phyloP scores from a whole-genome alignment of 2,888 invertebrate genomes.

The Sinhomidia bicolor region DNA sequence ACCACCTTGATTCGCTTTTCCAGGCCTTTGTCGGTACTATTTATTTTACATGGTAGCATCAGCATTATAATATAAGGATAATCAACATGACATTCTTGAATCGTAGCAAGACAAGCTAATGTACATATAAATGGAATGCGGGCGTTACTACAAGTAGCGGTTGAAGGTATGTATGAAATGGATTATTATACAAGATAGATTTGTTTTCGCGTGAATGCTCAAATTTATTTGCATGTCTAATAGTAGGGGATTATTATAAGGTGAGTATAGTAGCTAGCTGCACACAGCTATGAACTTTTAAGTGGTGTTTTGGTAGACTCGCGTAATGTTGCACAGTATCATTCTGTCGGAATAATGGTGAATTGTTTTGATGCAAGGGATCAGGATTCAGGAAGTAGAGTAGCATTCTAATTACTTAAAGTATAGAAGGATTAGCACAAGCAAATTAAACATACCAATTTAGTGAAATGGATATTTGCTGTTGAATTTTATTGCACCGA shows the following conservation, averaged over 20 bases:
- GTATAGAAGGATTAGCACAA: no score
- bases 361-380: not conserved
- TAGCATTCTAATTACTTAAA: conserved; percentile 9
- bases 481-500: no score
- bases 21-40: not conserved
- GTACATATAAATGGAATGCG: not conserved
- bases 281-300: not conserved
- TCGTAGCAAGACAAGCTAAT: no score
- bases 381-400: not conserved
- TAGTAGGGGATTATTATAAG: conserved; percentile 20
- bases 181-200: conserved; percentile 32
- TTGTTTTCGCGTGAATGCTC: conserved; percentile 46
- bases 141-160: not conserved
- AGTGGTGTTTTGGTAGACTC: not conserved
- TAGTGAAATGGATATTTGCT: no score
- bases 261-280: not conserved
- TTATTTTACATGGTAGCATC: no score
- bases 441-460: no score
- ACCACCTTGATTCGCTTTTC: conserved; percentile 53
- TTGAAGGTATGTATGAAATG: not conserved
- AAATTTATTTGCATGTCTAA: conserved; percentile 50
- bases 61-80: no score
- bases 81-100: no score
- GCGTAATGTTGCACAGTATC: not conserved
- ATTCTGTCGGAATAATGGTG: not conserved